Evolutionary conservation across 64 coral and sea anemone species (phyloP).

Genomic region (Platygyra sinensis): DNA sequence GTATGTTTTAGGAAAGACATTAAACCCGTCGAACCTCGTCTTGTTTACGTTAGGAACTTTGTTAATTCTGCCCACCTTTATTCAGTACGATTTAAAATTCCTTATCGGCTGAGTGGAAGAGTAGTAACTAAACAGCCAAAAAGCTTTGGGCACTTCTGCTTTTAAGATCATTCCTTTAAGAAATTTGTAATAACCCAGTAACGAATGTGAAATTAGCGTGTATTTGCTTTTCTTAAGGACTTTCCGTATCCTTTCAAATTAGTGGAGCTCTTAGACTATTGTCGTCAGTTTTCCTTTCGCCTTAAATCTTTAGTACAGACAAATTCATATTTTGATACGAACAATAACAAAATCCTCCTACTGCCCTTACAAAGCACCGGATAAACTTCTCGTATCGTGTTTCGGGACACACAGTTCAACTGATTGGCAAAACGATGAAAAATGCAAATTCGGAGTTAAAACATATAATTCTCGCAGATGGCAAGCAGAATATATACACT

Average conservation of each 20-base stretch:
- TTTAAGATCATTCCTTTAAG: background rate
- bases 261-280: background rate
- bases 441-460: background rate
- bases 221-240: constrained; percentile 12
- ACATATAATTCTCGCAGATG: constrained; percentile 14
- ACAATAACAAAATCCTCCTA: background rate
- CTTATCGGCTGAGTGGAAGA: background rate
- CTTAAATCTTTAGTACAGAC: too few species aligned
- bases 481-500: background rate
- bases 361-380: background rate
- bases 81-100: background rate
- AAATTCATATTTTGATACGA: background rate
- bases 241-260: constrained; percentile 11
- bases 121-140: background rate
- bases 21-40: background rate
- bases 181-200: background rate
- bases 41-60: background rate
- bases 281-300: background rate
- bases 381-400: background rate
- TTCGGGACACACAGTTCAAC: background rate
- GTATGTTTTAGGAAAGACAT: background rate
- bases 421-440: constrained; percentile 4
- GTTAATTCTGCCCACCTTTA: background rate
- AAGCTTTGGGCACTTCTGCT: background rate
- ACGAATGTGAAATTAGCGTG: background rate